Conservation (phyloP, 2,113 vertebrate genomes). For the Argyrosomus japonicus region DNA sequence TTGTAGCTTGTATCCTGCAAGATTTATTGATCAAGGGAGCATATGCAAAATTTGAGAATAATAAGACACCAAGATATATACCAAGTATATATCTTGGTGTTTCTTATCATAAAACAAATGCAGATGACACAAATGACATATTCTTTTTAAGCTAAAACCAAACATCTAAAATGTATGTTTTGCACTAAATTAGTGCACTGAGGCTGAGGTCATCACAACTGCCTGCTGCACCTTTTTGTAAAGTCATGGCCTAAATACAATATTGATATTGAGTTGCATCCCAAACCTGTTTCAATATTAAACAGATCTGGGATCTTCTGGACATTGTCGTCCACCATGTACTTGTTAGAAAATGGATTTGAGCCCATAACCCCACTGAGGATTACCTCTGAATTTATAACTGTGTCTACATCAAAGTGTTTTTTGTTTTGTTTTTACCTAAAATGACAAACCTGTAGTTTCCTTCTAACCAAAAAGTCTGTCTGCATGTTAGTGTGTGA, state of each 20-base stretch:
- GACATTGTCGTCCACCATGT: not conserved
- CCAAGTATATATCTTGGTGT: too few species aligned
- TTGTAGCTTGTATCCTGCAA: not conserved
- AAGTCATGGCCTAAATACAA: not conserved
- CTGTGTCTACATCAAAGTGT: not conserved
- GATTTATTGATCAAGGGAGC: not conserved
- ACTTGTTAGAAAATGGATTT: not conserved
- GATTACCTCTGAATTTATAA: not conserved
- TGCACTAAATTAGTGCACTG: not conserved
- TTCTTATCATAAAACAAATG: not conserved
- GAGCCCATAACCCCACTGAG: not conserved
- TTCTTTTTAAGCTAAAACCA: not conserved
- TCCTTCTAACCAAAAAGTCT: not conserved
- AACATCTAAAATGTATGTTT: not conserved
- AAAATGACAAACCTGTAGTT: not conserved
- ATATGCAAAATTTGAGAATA: not conserved
- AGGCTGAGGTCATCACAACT: not conserved
- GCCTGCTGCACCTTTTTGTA: not conserved
- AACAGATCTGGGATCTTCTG: accelerated
- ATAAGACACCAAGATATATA: too few species aligned
- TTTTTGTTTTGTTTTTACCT: not conserved
- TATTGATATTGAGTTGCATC: not conserved
- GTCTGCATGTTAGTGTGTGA: conserved; percentile 47
- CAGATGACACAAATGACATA: too few species aligned
- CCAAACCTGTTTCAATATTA: not conserved